Conservation (phyloP, 2,888 invertebrate species). For the Cetonia aurata region DNA sequence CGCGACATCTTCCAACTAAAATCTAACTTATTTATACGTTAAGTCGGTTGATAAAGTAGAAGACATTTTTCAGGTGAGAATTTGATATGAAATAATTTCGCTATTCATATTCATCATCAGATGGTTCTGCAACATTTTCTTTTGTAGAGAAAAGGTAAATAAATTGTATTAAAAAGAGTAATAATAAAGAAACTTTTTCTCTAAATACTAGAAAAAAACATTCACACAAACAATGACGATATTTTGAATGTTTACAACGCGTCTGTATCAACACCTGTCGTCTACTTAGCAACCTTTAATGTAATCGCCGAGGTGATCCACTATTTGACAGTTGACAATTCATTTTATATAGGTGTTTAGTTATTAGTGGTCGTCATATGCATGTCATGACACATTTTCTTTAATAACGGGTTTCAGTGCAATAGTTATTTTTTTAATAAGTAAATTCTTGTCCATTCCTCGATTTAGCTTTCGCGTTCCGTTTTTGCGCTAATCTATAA, state of each 20-base stretch:
- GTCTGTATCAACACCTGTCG: slow-evolving; percentile 6
- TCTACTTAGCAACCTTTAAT: slow-evolving; percentile 27
- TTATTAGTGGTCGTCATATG: slow-evolving; percentile 4
- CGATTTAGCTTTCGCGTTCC: background rate
- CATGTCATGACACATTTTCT: slow-evolving; percentile 39
- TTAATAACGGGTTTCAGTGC: slow-evolving; percentile 21
- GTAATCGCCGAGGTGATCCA: slow-evolving; percentile 15
- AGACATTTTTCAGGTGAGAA: too few species aligned
- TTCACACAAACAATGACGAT: background rate
- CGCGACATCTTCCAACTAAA: too few species aligned
- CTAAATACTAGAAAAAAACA: too few species aligned
- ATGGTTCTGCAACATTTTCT: too few species aligned
- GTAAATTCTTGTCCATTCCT: background rate
- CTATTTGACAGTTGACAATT: slow-evolving; percentile 26
- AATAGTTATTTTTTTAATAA: slow-evolving; percentile 7
- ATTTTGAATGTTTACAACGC: background rate
- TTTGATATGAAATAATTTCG: too few species aligned
- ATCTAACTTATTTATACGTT: too few species aligned
- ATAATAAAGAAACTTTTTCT: background rate
- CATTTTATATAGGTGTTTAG: background rate
- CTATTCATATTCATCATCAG: too few species aligned
- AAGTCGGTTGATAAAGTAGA: too few species aligned
- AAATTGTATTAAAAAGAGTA: background rate
- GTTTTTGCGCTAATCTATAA: slow-evolving; percentile 30
- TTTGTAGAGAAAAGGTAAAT: too few species aligned